A percentile compares a stretch with the other conserved stretches of the same genome.
Evolutionary conservation across 2,888 invertebrate species (phyloP).

Genomic region (Ochlodes sylvanus): DNA sequence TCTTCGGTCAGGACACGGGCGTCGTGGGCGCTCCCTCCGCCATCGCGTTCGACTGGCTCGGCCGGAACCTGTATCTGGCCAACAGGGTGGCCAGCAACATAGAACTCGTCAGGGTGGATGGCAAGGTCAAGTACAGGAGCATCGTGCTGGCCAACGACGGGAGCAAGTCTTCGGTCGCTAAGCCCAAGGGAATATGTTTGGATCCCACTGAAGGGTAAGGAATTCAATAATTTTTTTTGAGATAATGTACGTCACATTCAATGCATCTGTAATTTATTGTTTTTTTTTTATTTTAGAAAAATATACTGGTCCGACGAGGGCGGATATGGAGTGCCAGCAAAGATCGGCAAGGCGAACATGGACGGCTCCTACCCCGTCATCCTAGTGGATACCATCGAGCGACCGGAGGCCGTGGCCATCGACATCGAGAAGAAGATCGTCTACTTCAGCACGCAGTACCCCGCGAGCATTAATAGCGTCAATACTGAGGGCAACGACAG

Average conservation of each 20-base stretch:
- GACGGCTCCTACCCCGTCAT: conserved; percentile 93
- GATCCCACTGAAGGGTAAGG: conserved; percentile 95
- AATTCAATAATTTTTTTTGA: background rate
- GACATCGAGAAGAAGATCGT: conserved; percentile 92
- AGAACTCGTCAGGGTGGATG: conserved; percentile 94
- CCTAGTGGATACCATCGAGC: conserved; percentile 88
- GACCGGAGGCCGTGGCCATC: conserved; percentile 94
- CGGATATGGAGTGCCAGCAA: conserved; percentile 94
- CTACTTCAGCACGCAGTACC: conserved; percentile 94
- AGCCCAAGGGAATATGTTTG: conserved; percentile 94
- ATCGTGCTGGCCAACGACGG: conserved; percentile 96
- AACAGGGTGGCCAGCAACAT: conserved; percentile 96
- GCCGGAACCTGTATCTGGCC: conserved; percentile 96
- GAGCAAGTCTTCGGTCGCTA: conserved; percentile 92
- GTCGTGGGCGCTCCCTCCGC: conserved; percentile 95
- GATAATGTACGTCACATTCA: background rate
- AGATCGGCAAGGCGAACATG: conserved; percentile 96
- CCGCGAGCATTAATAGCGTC: conserved; percentile 89
- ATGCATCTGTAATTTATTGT: background rate
- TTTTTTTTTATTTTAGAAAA: conserved; percentile 80
- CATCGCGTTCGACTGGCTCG: conserved; percentile 98
- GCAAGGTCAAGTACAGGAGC: conserved; percentile 92
- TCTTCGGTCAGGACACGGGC: conserved; percentile 93
- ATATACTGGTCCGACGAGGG: conserved; percentile 99
- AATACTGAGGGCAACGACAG: conserved; percentile 89